Evolutionary conservation across 53 echinoderm and acorn worm species (phyloP), one percentile per base, ranked within the genome.

Genomic region (Hippasteria phrygiana): DNA sequence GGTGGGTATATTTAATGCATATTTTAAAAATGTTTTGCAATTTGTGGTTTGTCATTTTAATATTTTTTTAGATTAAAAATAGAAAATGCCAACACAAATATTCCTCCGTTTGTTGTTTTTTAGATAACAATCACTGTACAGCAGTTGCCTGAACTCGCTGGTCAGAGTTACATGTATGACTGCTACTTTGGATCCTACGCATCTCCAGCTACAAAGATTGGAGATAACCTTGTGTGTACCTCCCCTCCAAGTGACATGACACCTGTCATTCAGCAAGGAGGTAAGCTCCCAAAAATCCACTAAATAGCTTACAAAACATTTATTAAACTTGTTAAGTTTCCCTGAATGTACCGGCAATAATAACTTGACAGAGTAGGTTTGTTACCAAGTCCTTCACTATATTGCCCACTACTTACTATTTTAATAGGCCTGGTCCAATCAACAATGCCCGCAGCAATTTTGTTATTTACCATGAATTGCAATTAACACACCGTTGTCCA

Each of bases 121-220:
- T 55, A 96, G 96, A 83, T 94, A 50, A 79, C 48, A 7, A 37
- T 96, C 39, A 91, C 80, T 46, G 83, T 97, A 14, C 56, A 84
- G 45, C 93, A 95, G 71, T 92, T 97, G 34, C 95, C 97, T 39
- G 91, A 91, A 4, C 84, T 91, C 51, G 48, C 28, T 13, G 78
- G 35, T 5, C 4, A 89, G 35, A 77, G 51, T 62, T 97, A n/a
- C n/a, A n/a, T n/a, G n/a, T n/a, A 97, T 72, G 54, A 90, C 29
- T 96, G 96, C 66, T 64, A 46, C 79, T 96, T 94, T 87, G 91
- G 76, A 51, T 70, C 72, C 3, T 87, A 62, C n/a, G n/a, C 17
- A 43, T 79, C 79, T 45, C 29, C 32, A 34, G 94, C 78, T 14
- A 62, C 42, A 40, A 79, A 59, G 56, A 73, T 39, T 47, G 81